Evolutionary conservation across 2,888 invertebrate genomes (phyloP), one percentile per base, ranked within the genome.

Genomic region (Lasioglossum calceatum): DNA sequence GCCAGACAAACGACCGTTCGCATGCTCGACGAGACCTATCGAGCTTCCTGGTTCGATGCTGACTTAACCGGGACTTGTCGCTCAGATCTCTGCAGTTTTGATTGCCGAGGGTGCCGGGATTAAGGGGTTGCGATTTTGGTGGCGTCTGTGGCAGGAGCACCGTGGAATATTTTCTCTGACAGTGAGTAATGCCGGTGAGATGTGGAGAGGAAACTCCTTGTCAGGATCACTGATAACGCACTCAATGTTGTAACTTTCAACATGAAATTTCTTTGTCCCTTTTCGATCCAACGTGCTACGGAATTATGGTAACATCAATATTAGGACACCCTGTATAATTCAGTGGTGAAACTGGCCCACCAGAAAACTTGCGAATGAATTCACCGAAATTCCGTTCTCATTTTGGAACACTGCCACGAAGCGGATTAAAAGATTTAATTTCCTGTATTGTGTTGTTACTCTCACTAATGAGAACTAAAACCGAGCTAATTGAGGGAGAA

Each of bases 1-100:
- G 58, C 73, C 39, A 74, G 77, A 78, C 81, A 70, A 77, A 36
- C 39, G 39, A 76, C 39, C 76, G 50, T 75, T 67, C 42, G 27
- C 54, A 23, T 32, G 7, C 64, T 2, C 61, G 27, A 7, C 44
- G 42, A 42, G 32, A 76, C 36, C 39, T 39, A 70, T 70, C 67
- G 64, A 64, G 64, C 27, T 32, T 32, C 64, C 64, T 32, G 64
- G 16, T 16, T 64, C 61, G 61, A 64, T 64, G 61, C 64, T 32
- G 64, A 64, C 64, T 64, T 64, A 64, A 64, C 64, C 32, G 32
- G 64, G 64, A 32, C 64, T 32, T 32, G 64, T 64, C 64, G 64
- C 64, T 27, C 27, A 16, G 10, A 54, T 54, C 54, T 54, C 54
- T 10, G 10, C n/a, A 54, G 54, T 54, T 54, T 54, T 54, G 54